Percentiles rank a stretch among this genome's conserved stretches.
Evolutionary conservation across 2,113 vertebrate genomes (phyloP).

Genomic region (Craseonycteris thonglongyai): DNA sequence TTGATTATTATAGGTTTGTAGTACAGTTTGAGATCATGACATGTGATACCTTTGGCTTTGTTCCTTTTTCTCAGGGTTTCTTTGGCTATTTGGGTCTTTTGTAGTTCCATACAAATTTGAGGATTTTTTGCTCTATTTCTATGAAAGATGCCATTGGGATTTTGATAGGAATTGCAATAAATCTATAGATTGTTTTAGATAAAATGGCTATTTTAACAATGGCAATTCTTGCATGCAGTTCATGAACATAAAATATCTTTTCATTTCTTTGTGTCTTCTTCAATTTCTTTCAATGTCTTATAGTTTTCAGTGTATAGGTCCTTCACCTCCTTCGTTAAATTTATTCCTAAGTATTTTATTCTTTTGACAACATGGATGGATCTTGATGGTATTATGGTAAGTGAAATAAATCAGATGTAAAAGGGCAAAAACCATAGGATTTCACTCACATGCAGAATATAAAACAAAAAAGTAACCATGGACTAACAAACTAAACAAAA

Average conservation of each 20-base stretch:
- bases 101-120: not conserved
- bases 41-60: not conserved
- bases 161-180: not conserved
- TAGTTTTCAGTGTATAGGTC: not conserved
- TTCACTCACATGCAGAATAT: not conserved
- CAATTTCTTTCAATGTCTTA: not conserved
- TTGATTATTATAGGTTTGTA: not conserved
- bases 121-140: not conserved
- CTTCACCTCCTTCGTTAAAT: not conserved
- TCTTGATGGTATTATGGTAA: not conserved
- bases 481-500: not conserved
- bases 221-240: not conserved
- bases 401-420: not conserved
- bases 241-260: not conserved
- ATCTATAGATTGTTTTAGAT: not conserved
- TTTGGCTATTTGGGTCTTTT: not conserved
- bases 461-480: not conserved
- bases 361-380: not conserved
- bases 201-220: not conserved
- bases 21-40: not conserved
- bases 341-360: not conserved
- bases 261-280: not conserved
- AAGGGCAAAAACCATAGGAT: not conserved
- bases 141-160: not conserved
- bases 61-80: not conserved